phyloP scores from a whole-genome alignment of 2,888 invertebrate species.

The Rhopalosiphum nymphaeae region DNA sequence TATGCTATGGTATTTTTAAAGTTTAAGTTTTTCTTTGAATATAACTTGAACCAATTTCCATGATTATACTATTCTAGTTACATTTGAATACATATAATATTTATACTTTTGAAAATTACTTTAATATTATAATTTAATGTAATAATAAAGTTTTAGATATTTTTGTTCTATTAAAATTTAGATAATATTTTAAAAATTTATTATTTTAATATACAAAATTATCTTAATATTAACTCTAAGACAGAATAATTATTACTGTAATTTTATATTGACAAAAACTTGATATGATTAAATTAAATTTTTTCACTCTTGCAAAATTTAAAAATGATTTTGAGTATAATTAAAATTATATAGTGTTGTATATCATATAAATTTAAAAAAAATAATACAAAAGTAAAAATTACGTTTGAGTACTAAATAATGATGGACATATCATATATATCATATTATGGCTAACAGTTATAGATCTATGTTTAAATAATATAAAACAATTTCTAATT shows the following conservation, averaged over 20 bases:
- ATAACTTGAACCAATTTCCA: not conserved
- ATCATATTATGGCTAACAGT: not conserved
- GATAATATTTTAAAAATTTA: not conserved
- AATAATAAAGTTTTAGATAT: not conserved
- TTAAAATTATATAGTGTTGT: not conserved
- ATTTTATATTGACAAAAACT: not conserved
- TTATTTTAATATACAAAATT: not conserved
- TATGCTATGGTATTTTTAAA: not conserved
- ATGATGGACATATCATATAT: not conserved
- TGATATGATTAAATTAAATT: not conserved
- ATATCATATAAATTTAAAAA: not conserved
- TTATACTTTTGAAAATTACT: not conserved
- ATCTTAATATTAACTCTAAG: not conserved
- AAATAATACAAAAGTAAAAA: not conserved
- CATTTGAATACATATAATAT: not conserved
- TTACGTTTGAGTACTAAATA: not conserved
- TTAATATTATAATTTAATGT: not conserved
- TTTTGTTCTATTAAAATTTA: not conserved
- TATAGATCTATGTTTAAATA: not conserved
- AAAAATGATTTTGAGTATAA: not conserved
- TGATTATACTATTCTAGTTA: not conserved
- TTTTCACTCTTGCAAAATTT: not conserved
- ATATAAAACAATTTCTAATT: not conserved
- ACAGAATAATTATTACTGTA: not conserved
- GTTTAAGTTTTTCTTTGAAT: not conserved